Percentiles rank a stretch among this genome's conserved stretches.
These are phyloP conservation scores for Paragorgia papillata DNA, from an alignment of 92 coral and sea anemone species.

Conservation along the genomic window DNA sequence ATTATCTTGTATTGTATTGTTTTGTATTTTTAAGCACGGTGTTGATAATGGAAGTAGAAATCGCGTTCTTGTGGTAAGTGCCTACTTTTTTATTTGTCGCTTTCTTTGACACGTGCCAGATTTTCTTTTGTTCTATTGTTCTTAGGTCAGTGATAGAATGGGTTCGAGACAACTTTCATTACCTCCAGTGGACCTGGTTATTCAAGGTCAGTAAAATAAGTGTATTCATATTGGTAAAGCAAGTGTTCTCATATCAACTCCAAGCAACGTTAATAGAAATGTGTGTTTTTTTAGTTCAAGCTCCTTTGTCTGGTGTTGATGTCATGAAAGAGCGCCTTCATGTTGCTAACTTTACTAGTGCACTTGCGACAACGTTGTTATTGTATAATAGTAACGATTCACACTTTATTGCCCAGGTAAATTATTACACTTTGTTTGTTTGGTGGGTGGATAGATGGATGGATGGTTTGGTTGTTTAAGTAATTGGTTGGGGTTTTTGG, in stretches of 20 bases:
- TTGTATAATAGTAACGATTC: slow-evolving; percentile 77
- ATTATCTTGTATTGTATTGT: neutral
- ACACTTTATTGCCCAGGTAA: slow-evolving; percentile 72
- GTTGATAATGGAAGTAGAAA: neutral
- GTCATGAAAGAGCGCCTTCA: slow-evolving; percentile 50
- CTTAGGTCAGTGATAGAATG: slow-evolving; percentile 34
- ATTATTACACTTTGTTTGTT: neutral
- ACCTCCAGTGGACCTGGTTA: slow-evolving; percentile 51
- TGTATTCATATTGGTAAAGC: neutral
- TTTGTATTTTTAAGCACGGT: no score
- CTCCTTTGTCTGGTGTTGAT: slow-evolving; percentile 67
- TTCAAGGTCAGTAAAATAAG: slow-evolving; percentile 47
- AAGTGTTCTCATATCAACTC: no score
- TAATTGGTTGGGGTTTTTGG: no score
- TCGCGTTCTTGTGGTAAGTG: slow-evolving; percentile 25
- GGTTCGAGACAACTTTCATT: slow-evolving; percentile 2
- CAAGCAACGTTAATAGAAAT: no score
- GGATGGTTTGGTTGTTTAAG: no score
- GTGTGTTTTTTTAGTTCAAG: slow-evolving; percentile 72
- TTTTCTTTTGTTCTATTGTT: neutral
- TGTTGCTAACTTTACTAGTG: slow-evolving; percentile 31
- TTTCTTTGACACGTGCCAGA: no score
- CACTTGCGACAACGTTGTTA: slow-evolving; percentile 58
- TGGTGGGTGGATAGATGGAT: no score
- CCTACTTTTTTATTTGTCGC: neutral